Base-by-base conservation (phyloP, 2,113 vertebrate species). In the Salvelinus alpinus region DNA sequence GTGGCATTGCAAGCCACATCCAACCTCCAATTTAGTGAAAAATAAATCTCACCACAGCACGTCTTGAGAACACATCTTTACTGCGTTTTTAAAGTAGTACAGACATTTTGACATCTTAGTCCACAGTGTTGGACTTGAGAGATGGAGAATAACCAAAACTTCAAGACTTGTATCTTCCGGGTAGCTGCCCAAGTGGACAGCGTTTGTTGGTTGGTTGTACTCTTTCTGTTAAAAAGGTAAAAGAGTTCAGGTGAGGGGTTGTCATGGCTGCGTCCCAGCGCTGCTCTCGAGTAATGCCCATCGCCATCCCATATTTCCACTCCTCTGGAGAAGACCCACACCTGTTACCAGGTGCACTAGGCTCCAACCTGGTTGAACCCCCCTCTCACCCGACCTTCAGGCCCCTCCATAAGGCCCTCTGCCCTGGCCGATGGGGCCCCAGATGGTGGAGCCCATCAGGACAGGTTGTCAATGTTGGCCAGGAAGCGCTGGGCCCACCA, bases 401-500 rank as follows among this genome's bases (percentile, higher is more conserved):
- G 34, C 13, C 27, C 38, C n/a, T 47, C 14, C 71, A 74, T 90
- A 92, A 95, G 0, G 94, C 95, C 5, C 64, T 3, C 7, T 9
- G 18, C 14, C 25, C 60, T 11, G 4, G 22, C 25, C 3, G 27
- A 66, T 60, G 24, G 48, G 29, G n/a, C 27, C 51, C 14, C 27
- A 24, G 68, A 38, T 22, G 12, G 34, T 11, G 29, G 22, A 24
- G 20, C 29, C 16, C 73, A 76, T 90, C 92, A 95, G 0, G 94
- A 95, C 5, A 93, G 91, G 76, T 94, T 97, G 83, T 94, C 91
- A 1, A 98, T 94, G 83, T 95, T 95, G 78, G 95, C 96, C 25
- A 97, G 89, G 90, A 98, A 97, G 72, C 96, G 95, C 82, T 97
- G 92, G 0, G 94, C 97, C 96, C 97, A 98, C 96, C 96, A 98